Conservation (phyloP, 2,888 invertebrate genomes). For the Tachina lurida region DNA sequence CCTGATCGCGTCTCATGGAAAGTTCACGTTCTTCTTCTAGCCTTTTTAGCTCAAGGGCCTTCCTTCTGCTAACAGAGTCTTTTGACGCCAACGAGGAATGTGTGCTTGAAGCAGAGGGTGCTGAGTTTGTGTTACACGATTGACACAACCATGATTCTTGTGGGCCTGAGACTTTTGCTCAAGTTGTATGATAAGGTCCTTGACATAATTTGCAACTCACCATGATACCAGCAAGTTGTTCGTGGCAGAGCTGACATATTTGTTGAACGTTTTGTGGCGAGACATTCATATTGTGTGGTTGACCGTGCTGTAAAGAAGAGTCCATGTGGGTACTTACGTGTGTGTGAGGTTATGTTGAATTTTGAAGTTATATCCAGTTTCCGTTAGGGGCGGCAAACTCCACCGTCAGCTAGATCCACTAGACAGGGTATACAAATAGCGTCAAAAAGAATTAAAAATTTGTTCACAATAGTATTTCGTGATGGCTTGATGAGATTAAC, state of each 20-base stretch:
- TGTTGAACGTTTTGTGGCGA: background rate
- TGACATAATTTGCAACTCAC: background rate
- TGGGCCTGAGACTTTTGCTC: background rate
- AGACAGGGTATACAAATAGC: too few relatives aligned
- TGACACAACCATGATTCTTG: conserved; percentile 15
- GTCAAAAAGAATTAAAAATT: too few relatives aligned
- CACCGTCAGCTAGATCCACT: too few relatives aligned
- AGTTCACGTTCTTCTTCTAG: conserved; percentile 55
- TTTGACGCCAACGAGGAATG: conserved; percentile 13
- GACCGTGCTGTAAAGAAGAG: too few relatives aligned
- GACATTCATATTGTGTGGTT: too few relatives aligned
- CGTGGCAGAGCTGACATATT: conserved; percentile 23
- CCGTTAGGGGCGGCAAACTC: too few relatives aligned
- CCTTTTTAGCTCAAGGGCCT: conserved; percentile 35
- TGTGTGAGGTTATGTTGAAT: too few relatives aligned
- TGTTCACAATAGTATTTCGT: too few relatives aligned
- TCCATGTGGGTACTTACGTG: too few relatives aligned
- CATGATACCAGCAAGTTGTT: conserved; percentile 1
- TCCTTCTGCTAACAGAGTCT: conserved; percentile 33
- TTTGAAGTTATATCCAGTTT: too few relatives aligned
- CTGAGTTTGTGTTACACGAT: background rate
- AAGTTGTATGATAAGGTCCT: background rate
- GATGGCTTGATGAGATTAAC: too few relatives aligned
- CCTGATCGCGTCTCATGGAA: conserved; percentile 39
- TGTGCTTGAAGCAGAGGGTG: conserved; percentile 25